Percentiles rank a stretch among this genome's conserved stretches.
Conservation (phyloP, 2,888 invertebrate genomes). For the Ecliptopera silaceata region DNA sequence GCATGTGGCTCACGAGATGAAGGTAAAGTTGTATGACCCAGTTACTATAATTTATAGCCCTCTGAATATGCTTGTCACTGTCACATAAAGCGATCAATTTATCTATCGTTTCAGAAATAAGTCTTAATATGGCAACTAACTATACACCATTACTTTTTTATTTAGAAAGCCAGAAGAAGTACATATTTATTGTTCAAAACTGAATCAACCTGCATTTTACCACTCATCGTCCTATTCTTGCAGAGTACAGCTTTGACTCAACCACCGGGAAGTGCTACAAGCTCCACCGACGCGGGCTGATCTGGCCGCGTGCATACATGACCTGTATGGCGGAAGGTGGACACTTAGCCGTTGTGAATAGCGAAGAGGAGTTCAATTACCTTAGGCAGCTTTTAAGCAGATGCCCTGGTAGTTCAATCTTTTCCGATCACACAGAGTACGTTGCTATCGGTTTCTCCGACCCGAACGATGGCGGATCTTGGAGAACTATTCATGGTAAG, state of each 20-base stretch:
- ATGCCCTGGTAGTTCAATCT: slow-evolving; percentile 36
- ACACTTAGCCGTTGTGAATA: slow-evolving; percentile 54
- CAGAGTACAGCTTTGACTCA: slow-evolving; percentile 43
- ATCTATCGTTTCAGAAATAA: too few species aligned
- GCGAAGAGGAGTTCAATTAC: slow-evolving; percentile 41
- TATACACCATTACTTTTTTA: too few species aligned
- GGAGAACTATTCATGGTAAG: slow-evolving; percentile 52
- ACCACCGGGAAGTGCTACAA: slow-evolving; percentile 58
- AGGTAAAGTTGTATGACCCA: slow-evolving; percentile 10
- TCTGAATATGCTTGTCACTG: too few species aligned
- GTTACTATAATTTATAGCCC: too few species aligned
- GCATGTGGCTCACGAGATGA: slow-evolving; percentile 38
- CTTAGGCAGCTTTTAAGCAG: slow-evolving; percentile 41
- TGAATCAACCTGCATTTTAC: too few species aligned
- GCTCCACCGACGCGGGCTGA: slow-evolving; percentile 48
- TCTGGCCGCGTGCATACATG: slow-evolving; percentile 52
- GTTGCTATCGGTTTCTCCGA: slow-evolving; percentile 47
- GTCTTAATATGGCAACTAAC: too few species aligned
- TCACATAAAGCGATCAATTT: too few species aligned
- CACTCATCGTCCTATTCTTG: background rate
- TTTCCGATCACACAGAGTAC: slow-evolving; percentile 23
- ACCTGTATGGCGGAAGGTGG: slow-evolving; percentile 56
- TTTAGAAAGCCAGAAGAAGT: too few species aligned
- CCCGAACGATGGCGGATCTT: slow-evolving; percentile 44
- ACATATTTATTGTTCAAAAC: too few species aligned